phyloP scores from a whole-genome alignment of 2,888 invertebrate genomes.

The Dynastes maya region DNA sequence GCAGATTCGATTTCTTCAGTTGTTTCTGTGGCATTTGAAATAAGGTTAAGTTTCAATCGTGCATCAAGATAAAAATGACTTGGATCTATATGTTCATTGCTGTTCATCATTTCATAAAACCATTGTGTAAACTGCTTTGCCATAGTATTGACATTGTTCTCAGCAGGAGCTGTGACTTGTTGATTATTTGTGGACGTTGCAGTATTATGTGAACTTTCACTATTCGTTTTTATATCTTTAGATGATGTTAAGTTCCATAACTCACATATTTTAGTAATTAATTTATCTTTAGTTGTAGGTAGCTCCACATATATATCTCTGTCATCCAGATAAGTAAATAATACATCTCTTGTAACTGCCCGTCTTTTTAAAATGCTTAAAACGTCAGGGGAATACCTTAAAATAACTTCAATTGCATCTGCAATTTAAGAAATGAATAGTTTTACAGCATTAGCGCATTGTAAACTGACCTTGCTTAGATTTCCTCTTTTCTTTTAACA shows the following conservation, averaged over 20 bases:
- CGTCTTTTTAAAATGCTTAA: slow-evolving; percentile 72
- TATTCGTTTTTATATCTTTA: slow-evolving; percentile 4
- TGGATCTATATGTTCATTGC: slow-evolving; percentile 66
- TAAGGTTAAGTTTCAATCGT: slow-evolving; percentile 65
- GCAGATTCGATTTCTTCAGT: slow-evolving; percentile 63
- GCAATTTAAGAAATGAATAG: slow-evolving; percentile 49
- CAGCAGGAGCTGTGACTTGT: slow-evolving; percentile 13
- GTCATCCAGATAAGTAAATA: slow-evolving; percentile 73
- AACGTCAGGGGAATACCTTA: slow-evolving; percentile 71
- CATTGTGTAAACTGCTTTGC: slow-evolving; percentile 75
- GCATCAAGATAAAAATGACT: slow-evolving; percentile 76
- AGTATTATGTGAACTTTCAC: background rate
- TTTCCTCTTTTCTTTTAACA: slow-evolving; percentile 61
- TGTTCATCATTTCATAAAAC: slow-evolving; percentile 73
- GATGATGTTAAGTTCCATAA: slow-evolving; percentile 67
- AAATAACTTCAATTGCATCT: slow-evolving; percentile 74
- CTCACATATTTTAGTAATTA: slow-evolving; percentile 70
- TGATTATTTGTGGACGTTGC: background rate
- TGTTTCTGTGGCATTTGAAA: slow-evolving; percentile 58
- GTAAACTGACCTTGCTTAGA: slow-evolving; percentile 60
- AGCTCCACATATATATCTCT: slow-evolving; percentile 69
- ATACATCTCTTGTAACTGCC: slow-evolving; percentile 72
- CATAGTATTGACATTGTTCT: slow-evolving; percentile 67
- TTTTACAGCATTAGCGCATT: slow-evolving; percentile 33
- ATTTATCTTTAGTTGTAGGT: slow-evolving; percentile 72